Evolutionary conservation across 1,140 invertebrate species (phyloP).

Genomic region (Drosophila nebulosa): DNA sequence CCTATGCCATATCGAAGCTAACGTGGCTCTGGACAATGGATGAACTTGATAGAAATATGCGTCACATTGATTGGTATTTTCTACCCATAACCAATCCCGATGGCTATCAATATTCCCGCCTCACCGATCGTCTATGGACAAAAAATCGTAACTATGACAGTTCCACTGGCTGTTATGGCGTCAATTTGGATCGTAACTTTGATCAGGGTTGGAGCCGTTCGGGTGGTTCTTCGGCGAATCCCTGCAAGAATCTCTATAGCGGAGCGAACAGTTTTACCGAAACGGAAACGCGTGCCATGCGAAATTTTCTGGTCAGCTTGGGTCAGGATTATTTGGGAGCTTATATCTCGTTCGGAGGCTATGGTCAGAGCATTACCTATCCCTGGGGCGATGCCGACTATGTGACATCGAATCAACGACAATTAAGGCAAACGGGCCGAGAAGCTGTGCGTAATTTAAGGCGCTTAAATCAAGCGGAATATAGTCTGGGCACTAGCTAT

Average conservation of each 20-base stretch:
- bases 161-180: conserved; percentile 86
- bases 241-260: conserved; percentile 89
- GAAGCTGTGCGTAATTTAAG: conserved; percentile 62
- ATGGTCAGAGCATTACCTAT: conserved; percentile 86
- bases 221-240: conserved; percentile 88
- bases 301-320: conserved; percentile 83
- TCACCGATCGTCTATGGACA: conserved; percentile 85
- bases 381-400: conserved; percentile 76
- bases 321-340: conserved; percentile 55
- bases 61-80: conserved; percentile 90
- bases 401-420: conserved; percentile 57
- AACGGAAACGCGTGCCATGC: conserved; percentile 88
- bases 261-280: conserved; percentile 91
- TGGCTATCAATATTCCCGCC: conserved; percentile 86
- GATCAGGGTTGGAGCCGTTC: conserved; percentile 88
- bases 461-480: conserved; percentile 67
- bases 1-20: conserved; percentile 89
- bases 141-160: conserved; percentile 85
- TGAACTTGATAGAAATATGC: conserved; percentile 83
- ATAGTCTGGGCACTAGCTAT: conserved; percentile 69
- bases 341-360: conserved; percentile 90
- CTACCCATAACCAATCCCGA: conserved; percentile 88
- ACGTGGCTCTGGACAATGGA: conserved; percentile 84
- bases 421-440: conserved; percentile 49
- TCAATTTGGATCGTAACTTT: conserved; percentile 92